Evolutionary conservation across 2,797 vertebrate genomes (phyloP), one percentile per base, ranked within the genome.

Genomic region (Mionectes olivaceus): DNA sequence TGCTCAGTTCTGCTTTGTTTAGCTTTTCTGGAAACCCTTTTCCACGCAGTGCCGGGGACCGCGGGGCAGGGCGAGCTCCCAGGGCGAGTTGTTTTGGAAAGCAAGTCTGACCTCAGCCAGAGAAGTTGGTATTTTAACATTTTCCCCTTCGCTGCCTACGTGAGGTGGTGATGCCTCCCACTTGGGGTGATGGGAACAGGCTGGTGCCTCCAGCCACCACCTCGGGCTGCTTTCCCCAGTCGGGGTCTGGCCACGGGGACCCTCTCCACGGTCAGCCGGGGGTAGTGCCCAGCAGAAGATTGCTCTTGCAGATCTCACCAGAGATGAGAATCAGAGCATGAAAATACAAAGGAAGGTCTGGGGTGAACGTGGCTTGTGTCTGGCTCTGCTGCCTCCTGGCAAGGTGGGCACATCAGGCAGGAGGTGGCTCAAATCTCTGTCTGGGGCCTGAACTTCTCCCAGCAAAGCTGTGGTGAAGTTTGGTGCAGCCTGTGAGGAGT

Each of bases 1-100:
- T 89, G 75, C 79, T 68, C 82, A 44, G 90, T 76, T 89, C 92
- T 87, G 85, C 90, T 94, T 91, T 37, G 82, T 65, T 94, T 53
- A 19, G 53, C 68, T 18, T 76, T 43, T 61, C 79, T 92, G 90
- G 83, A 91, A 74, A 86, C 32, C 43, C 35, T 86, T 89, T 59
- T 79, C 43, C 47, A 9, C 8, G 68, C 35, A 69, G 60, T 5
- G 41, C 82, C 0, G 85, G 79, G 65, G 71, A 77, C 79, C 7
- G 1, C 4, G 0, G 90, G 90, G 85, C 90, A 95, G 90, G 92
- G 87, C 25, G 5, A 17, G 67, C 89, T 96, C 86, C 55, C 90
- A 95, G 90, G 92, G 87, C 25, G 5, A 17, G 67, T 68, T 73
- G 79, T 10, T 87, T 65, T 43, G 64, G 83, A 91, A 93, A 92